A percentile compares a stretch with the other conserved stretches of the same genome.
Conservation (phyloP, 1,140 invertebrate species). For the Orius insidiosus region DNA sequence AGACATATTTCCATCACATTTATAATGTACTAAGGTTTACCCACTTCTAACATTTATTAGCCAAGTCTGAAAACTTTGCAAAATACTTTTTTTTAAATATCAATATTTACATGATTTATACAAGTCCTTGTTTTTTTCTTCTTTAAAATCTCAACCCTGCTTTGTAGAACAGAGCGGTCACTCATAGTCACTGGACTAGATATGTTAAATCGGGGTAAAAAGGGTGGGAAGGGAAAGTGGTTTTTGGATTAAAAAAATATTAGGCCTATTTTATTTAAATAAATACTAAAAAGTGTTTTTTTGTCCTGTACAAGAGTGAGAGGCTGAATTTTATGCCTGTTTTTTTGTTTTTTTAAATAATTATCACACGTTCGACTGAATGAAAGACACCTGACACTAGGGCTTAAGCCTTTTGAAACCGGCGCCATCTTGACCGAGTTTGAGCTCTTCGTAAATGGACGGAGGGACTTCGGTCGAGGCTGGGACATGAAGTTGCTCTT, state of each 20-base stretch:
- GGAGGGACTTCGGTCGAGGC: slow-evolving; percentile 44
- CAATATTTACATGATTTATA: no score
- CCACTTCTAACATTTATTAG: no score
- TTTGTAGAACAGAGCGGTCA: no score
- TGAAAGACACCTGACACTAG: slow-evolving; percentile 22
- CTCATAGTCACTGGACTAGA: no score
- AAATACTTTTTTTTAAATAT: no score
- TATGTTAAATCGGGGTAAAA: no score
- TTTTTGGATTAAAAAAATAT: not conserved
- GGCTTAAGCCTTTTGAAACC: slow-evolving; percentile 55
- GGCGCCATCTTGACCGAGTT: slow-evolving; percentile 56
- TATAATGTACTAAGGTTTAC: no score
- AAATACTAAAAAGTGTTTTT: not conserved
- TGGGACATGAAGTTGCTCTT: slow-evolving; percentile 35
- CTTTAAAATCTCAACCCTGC: no score
- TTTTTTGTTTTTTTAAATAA: not conserved
- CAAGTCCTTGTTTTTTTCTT: no score
- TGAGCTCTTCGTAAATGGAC: slow-evolving; percentile 57
- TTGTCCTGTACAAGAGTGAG: not conserved
- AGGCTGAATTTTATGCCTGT: not conserved
- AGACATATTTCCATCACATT: no score
- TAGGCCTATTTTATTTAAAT: slow-evolving; percentile 1
- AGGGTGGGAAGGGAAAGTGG: not conserved
- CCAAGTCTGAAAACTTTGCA: no score
- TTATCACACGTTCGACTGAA: slow-evolving; percentile 9